Base-by-base conservation (phyloP, 2,888 invertebrate species). In the Mycalesis mineus region DNA sequence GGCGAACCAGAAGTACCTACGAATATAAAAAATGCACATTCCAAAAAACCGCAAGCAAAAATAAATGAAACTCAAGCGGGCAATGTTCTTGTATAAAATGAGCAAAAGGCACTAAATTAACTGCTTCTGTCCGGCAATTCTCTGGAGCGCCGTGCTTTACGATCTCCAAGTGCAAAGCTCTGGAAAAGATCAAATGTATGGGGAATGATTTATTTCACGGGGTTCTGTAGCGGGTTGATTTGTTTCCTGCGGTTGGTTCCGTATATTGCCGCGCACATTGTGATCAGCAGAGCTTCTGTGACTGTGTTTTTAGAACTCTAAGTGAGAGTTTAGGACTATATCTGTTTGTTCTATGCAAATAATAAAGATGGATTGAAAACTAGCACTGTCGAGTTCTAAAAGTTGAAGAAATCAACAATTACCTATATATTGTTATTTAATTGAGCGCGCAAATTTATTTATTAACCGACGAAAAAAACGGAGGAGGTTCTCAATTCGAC, bases 111-210 rank as follows among this genome's bases (percentile, higher is more conserved):
- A 57, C 61, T 65, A 61, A 67, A 69, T 69, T 65, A 70, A 66
- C 67, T 63, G 67, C 62, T 63, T 66, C 58, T 64, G 65, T 67
- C 63, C 64, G 64, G 62, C 68, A 65, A 67, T 68, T 67, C 73
- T 67, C 68, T 51, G 57, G 70, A 68, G 72, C 51, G 60, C 61
- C 61, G 61, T 63, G 61, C 68, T 72, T 69, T 69, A 72, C 70
- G 65, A 66, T 63, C 63, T 69, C 65, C 57, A 68, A 67, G 67
- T 63, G 65, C 55, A 51, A 31, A 51, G 15, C 51, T 51, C 57
- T 61, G 52, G 63, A 60, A 62, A 58, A 61, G 57, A 59, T 57
- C 47, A 52, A 52, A 61, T 50, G 40, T 41, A 41, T 22, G 22
- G 45, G 48, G 44, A 51, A 57, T 36, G 45, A 50, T 54, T 57